phyloP scores from a whole-genome alignment of 1,140 invertebrate genomes.

The Heliconius hewitsoni region DNA sequence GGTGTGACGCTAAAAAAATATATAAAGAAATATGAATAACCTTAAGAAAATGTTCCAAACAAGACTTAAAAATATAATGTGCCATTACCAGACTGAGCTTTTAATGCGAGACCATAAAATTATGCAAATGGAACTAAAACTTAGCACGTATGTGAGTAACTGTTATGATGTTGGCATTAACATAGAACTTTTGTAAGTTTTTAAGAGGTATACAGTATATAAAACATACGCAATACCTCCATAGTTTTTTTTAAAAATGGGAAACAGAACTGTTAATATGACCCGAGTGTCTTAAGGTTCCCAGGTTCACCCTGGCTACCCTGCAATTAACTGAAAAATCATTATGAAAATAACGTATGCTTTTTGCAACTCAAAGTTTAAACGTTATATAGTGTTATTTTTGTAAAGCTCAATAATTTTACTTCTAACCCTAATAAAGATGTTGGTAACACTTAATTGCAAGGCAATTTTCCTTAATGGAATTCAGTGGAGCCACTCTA shows the following conservation, averaged over 20 bases:
- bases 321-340: too few relatives aligned
- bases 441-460: neutral
- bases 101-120: neutral
- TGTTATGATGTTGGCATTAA: neutral
- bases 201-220: too few relatives aligned
- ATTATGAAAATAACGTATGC: too few relatives aligned
- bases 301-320: too few relatives aligned
- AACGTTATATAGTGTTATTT: neutral
- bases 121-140: neutral
- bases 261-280: too few relatives aligned
- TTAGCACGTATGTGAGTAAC: neutral
- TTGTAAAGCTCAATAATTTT: neutral
- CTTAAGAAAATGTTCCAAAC: neutral
- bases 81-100: neutral
- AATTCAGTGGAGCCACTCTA: neutral
- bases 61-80: neutral
- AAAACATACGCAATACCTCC: too few relatives aligned
- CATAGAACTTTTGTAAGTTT: neutral
- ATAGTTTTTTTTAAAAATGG: too few relatives aligned
- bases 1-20: too few relatives aligned
- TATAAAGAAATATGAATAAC: too few relatives aligned
- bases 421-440: neutral
- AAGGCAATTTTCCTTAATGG: neutral
- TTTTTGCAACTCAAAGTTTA: too few relatives aligned
- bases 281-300: too few relatives aligned